These are phyloP conservation scores for Gadus chalcogrammus DNA, from an alignment of 2,113 vertebrate species.

Conservation along the genomic window DNA sequence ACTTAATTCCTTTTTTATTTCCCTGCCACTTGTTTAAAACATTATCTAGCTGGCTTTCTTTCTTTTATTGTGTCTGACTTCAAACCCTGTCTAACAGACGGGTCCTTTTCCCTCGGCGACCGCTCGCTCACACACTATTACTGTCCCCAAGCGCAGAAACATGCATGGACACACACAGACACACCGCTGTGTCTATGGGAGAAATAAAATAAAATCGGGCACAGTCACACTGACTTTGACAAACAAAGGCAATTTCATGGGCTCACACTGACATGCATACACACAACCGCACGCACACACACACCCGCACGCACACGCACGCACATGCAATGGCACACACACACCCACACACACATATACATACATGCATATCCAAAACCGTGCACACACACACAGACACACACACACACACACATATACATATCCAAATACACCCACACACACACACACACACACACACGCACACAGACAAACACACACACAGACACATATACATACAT, in stretches of 20 bases:
- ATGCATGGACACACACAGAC: slow-evolving; percentile 20
- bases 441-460: slow-evolving; percentile 43
- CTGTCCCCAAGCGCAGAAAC: background rate
- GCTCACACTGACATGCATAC: slow-evolving; percentile 37
- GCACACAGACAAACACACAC: slow-evolving; percentile 42
- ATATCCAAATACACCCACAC: slow-evolving; percentile 25
- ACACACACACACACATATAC: slow-evolving; percentile 21
- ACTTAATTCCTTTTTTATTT: too few species aligned
- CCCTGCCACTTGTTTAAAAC: too few species aligned
- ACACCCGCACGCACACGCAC: slow-evolving; percentile 6
- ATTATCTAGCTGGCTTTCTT: background rate
- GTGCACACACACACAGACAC: slow-evolving; percentile 35
- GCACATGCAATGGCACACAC: slow-evolving; percentile 47
- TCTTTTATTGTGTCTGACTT: background rate
- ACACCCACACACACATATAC: slow-evolving; percentile 29
- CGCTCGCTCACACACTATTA: background rate
- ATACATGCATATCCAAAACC: too few species aligned
- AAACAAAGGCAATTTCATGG: slow-evolving; percentile 65
- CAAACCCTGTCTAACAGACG: background rate
- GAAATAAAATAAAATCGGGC: too few species aligned
- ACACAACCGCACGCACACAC: slow-evolving; percentile 11
- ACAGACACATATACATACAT: slow-evolving; percentile 27
- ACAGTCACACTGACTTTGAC: slow-evolving; percentile 31
- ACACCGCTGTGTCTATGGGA: background rate
- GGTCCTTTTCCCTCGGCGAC: background rate